phyloP scores from a whole-genome alignment of 2,888 invertebrate genomes.

The Gymnocheta viridis region DNA sequence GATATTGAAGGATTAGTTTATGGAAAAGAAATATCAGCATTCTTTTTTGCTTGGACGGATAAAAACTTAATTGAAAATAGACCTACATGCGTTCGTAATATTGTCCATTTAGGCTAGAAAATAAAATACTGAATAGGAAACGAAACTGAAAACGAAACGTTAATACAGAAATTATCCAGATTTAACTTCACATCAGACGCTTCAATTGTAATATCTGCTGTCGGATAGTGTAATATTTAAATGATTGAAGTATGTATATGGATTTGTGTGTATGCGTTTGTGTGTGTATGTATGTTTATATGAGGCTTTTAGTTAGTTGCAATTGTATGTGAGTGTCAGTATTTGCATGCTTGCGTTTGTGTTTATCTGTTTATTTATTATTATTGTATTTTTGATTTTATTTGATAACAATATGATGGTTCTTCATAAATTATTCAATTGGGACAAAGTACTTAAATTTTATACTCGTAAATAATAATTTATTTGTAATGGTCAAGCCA shows the following conservation, averaged over 20 bases:
- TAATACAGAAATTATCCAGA: too few relatives aligned
- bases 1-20: too few relatives aligned
- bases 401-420: conserved; percentile 58
- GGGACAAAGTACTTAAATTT: conserved; percentile 64
- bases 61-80: too few relatives aligned
- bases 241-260: conserved; percentile 38
- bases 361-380: conserved; percentile 39
- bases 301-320: conserved; percentile 15
- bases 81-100: too few relatives aligned
- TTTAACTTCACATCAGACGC: too few relatives aligned
- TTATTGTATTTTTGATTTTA: conserved; percentile 60
- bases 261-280: neutral
- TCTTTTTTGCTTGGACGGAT: too few relatives aligned
- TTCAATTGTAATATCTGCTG: too few relatives aligned
- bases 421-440: conserved; percentile 61
- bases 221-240: too few relatives aligned
- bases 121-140: too few relatives aligned
- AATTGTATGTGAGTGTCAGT: neutral
- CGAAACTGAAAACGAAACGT: too few relatives aligned
- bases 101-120: too few relatives aligned
- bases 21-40: too few relatives aligned
- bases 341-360: conserved; percentile 6
- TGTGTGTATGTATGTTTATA: neutral
- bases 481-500: conserved; percentile 51
- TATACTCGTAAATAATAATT: conserved; percentile 50